Conservation (phyloP, 2,888 invertebrate genomes). For the Scrobipalpa costella region DNA sequence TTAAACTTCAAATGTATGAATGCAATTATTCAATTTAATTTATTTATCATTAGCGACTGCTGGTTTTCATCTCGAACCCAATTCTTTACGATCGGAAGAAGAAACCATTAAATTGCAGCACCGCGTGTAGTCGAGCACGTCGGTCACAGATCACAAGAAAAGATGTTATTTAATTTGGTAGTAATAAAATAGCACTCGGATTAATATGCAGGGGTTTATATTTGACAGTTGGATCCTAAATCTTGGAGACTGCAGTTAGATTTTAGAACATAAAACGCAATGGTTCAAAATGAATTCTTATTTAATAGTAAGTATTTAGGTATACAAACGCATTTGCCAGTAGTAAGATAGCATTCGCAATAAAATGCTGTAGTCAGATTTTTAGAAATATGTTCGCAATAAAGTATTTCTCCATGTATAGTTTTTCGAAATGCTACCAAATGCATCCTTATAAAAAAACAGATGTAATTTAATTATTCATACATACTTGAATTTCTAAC, state of each 20-base stretch:
- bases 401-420: no score
- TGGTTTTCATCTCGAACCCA: conserved; percentile 47
- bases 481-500: no score
- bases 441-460: no score
- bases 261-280: neutral
- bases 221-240: neutral
- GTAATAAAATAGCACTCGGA: conserved; percentile 17
- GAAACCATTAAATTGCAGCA: conserved; percentile 58
- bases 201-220: conserved; percentile 1
- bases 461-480: no score
- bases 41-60: conserved; percentile 39
- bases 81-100: conserved; percentile 61
- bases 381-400: no score
- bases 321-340: no score
- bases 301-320: no score
- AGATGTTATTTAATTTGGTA: conserved; percentile 41
- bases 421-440: no score
- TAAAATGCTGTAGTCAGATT: no score
- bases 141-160: conserved; percentile 52
- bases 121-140: conserved; percentile 49
- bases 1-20: no score
- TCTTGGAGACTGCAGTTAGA: neutral
- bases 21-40: conserved; percentile 1
- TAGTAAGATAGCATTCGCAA: no score
- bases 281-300: no score